Evolutionary conservation across 2,797 vertebrate species (phyloP).

Genomic region (Pangasius sanitwongsei): DNA sequence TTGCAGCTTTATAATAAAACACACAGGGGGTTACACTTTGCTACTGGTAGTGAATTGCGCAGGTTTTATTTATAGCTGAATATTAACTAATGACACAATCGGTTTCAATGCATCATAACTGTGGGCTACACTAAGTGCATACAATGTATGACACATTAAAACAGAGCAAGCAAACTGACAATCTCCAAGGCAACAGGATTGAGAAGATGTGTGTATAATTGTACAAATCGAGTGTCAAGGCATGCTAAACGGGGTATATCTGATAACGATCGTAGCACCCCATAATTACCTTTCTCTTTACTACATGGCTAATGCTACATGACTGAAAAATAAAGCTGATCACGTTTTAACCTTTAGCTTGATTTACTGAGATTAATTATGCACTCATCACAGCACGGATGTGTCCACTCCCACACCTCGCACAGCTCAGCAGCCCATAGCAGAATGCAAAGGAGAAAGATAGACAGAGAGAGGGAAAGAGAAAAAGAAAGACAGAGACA

Average conservation of each 20-base stretch:
- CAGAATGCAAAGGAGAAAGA: not conserved
- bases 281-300: conserved; percentile 51
- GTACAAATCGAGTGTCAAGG: conserved; percentile 50
- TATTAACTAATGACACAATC: conserved; percentile 28
- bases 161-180: conserved; percentile 23
- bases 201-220: conserved; percentile 45
- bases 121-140: not conserved
- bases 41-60: not conserved
- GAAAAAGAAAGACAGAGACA: not conserved
- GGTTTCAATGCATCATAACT: not conserved
- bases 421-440: conserved; percentile 14
- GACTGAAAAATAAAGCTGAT: conserved; percentile 44
- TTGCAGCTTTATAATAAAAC: conserved; percentile 1
- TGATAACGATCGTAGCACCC: conserved; percentile 46
- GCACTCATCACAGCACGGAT: conserved; percentile 37
- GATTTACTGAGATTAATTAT: conserved; percentile 56
- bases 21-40: not conserved
- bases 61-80: not conserved
- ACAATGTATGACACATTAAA: conserved; percentile 32
- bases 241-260: conserved; percentile 55
- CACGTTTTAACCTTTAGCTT: conserved; percentile 55
- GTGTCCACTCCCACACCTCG: conserved; percentile 25
- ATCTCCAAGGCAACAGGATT: conserved; percentile 58
- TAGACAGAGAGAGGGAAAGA: not conserved
- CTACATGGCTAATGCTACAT: conserved; percentile 34